A percentile compares a stretch with the other conserved stretches of the same genome.
Evolutionary conservation across 2,113 vertebrate genomes (phyloP).

Genomic region (Pantherophis guttatus): DNA sequence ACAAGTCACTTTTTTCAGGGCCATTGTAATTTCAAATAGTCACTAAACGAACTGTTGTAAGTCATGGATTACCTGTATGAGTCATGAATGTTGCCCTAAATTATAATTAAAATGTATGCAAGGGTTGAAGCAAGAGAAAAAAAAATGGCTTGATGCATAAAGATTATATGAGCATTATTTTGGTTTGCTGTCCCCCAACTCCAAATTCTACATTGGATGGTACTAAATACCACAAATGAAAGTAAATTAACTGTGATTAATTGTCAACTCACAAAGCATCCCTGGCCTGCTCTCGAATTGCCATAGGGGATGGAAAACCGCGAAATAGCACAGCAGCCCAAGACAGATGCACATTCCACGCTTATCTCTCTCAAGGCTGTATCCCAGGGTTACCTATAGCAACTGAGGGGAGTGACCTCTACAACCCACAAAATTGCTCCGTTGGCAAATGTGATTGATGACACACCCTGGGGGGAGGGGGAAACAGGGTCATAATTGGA

Average conservation of each 20-base stretch:
- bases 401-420: too few species aligned
- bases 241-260: background rate
- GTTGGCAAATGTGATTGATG: too few species aligned
- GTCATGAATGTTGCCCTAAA: background rate
- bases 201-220: background rate
- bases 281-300: too few species aligned
- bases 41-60: background rate
- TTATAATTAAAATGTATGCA: slow-evolving; percentile 21
- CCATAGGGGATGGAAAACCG: too few species aligned
- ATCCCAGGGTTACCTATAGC: too few species aligned
- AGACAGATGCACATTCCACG: too few species aligned
- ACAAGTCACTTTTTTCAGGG: background rate
- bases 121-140: background rate
- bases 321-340: too few species aligned
- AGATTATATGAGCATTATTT: background rate
- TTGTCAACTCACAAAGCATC: background rate
- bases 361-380: too few species aligned
- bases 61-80: background rate
- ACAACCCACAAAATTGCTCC: too few species aligned
- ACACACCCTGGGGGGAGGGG: too few species aligned
- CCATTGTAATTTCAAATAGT: background rate
- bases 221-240: background rate
- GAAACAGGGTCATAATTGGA: too few species aligned
- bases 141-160: background rate
- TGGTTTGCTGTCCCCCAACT: background rate